Percentiles rank a stretch among this genome's conserved stretches.
These are phyloP conservation scores for Pollicipes pollicipes DNA, from an alignment of 1,140 invertebrate species.

Conservation along the genomic window DNA sequence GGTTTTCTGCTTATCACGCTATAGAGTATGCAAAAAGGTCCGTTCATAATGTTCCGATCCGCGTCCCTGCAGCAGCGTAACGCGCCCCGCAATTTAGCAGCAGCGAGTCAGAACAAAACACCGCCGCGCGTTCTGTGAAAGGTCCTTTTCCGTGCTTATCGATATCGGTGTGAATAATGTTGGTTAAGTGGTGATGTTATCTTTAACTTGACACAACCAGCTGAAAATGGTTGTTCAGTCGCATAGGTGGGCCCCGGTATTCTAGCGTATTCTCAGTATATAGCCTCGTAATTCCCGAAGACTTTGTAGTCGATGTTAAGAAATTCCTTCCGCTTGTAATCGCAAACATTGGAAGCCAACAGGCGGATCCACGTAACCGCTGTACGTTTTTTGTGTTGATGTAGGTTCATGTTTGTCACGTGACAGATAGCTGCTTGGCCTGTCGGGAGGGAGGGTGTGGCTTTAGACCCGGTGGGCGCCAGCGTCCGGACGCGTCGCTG, in stretches of 20 bases:
- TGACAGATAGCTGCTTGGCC: not conserved
- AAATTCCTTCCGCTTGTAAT: not conserved
- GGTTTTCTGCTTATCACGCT: not conserved
- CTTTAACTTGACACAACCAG: not conserved
- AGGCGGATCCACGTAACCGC: no score
- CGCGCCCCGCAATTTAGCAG: not conserved
- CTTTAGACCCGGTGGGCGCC: no score
- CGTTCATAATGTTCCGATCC: not conserved
- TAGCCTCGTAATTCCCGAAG: conserved; percentile 1
- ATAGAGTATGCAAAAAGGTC: not conserved
- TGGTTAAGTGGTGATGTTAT: not conserved
- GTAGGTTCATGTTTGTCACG: not conserved
- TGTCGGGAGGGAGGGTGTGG: no score
- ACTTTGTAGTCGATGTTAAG: not conserved
- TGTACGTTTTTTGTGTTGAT: not conserved
- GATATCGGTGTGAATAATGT: not conserved
- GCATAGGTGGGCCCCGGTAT: not conserved
- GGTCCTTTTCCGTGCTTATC: not conserved
- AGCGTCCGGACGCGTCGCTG: not conserved
- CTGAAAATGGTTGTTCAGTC: not conserved
- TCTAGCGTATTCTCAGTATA: not conserved
- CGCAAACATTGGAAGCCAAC: not conserved
- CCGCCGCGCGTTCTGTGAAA: not conserved
- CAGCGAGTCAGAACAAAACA: not conserved
- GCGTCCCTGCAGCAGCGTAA: not conserved